Evolutionary conservation across 2,888 invertebrate genomes (phyloP).

Genomic region (Idaea dimidiata): DNA sequence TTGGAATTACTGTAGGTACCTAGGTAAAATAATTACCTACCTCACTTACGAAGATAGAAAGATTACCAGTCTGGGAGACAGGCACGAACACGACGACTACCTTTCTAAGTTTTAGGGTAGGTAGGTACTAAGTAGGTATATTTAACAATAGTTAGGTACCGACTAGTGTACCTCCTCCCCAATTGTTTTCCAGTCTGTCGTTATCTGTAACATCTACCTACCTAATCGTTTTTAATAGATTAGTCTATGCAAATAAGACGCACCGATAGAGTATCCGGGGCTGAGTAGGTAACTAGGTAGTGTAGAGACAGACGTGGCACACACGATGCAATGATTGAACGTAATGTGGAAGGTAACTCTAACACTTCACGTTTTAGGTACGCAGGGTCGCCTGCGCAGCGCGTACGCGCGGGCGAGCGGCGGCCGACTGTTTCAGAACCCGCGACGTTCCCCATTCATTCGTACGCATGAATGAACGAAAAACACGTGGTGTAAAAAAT

Average conservation of each 20-base stretch:
- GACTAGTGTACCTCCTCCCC: not conserved
- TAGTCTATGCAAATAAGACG: slow-evolving; percentile 59
- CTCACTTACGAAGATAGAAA: too few species aligned
- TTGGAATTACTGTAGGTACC: too few species aligned
- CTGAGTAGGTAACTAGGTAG: slow-evolving; percentile 29
- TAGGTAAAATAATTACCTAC: too few species aligned
- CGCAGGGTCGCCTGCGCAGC: slow-evolving; percentile 55
- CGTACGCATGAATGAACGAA: slow-evolving; percentile 70
- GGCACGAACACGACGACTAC: too few species aligned
- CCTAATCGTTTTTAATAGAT: slow-evolving; percentile 34
- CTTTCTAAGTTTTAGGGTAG: too few species aligned
- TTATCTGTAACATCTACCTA: not conserved
- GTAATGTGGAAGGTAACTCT: slow-evolving; percentile 18
- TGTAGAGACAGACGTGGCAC: slow-evolving; percentile 38
- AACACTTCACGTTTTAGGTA: slow-evolving; percentile 37
- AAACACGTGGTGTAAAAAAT: slow-evolving; percentile 63
- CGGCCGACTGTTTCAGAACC: slow-evolving; percentile 61
- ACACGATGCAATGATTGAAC: slow-evolving; percentile 18
- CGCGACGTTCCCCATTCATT: slow-evolving; percentile 60
- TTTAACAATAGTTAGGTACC: too few species aligned
- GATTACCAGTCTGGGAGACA: too few species aligned
- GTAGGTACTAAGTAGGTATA: too few species aligned
- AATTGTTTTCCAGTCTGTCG: not conserved
- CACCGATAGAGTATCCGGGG: slow-evolving; percentile 60
- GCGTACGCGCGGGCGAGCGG: slow-evolving; percentile 66